These are phyloP conservation scores for Pelosia muscerda DNA, from an alignment of 2,888 invertebrate genomes.

Conservation along the genomic window DNA sequence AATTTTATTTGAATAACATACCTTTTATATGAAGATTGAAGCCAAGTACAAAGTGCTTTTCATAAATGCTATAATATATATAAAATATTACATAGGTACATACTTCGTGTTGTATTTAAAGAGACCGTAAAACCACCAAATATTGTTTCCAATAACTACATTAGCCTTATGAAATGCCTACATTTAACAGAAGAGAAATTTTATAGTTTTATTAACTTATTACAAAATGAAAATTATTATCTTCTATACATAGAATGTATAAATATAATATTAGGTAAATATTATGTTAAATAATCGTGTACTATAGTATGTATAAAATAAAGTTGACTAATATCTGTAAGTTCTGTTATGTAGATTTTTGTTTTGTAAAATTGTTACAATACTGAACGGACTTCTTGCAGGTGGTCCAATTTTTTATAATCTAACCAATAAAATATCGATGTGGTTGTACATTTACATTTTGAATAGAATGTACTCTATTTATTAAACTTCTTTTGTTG, in stretches of 20 bases:
- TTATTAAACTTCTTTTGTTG: constrained; percentile 84
- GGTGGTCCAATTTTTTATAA: constrained; percentile 86
- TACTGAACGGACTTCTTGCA: constrained; percentile 82
- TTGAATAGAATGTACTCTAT: constrained; percentile 85
- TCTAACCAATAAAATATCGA: constrained; percentile 87
- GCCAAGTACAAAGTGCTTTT: constrained; percentile 85
- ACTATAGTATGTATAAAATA: constrained; percentile 85
- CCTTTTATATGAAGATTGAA: constrained; percentile 58
- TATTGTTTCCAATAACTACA: constrained; percentile 84
- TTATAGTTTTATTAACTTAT: constrained; percentile 87
- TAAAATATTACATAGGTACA: constrained; percentile 62
- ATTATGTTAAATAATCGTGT: constrained; percentile 85
- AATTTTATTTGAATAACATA: constrained; percentile 35
- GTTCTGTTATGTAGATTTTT: constrained; percentile 87
- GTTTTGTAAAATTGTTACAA: constrained; percentile 87
- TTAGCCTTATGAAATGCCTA: constrained; percentile 86
- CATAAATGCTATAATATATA: constrained; percentile 58
- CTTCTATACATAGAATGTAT: constrained; percentile 85
- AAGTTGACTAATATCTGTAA: constrained; percentile 87
- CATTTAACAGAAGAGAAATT: constrained; percentile 84
- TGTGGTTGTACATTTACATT: constrained; percentile 87
- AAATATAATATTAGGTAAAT: constrained; percentile 80
- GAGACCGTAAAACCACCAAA: constrained; percentile 81
- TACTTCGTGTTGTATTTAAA: constrained; percentile 74
- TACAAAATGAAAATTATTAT: constrained; percentile 84